Conservation (phyloP, 2,113 vertebrate species). For the Phylloscopus whistleri region DNA sequence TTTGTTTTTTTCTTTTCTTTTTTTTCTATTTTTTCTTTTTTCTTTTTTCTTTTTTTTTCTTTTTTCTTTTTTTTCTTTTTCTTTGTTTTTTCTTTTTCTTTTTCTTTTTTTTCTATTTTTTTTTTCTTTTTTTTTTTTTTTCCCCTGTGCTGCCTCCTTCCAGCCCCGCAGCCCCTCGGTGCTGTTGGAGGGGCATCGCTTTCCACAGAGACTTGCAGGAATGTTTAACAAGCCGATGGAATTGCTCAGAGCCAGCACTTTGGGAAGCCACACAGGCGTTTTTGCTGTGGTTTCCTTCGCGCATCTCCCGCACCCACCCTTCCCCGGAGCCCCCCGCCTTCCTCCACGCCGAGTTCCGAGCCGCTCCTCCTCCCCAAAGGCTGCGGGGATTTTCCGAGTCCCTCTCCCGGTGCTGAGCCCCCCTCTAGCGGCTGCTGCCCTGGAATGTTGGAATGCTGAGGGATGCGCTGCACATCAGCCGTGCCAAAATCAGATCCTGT, state of each 20-base stretch:
- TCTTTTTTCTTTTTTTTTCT: too few relatives aligned
- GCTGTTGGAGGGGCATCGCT: neutral
- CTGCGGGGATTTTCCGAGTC: neutral
- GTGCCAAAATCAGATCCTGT: neutral
- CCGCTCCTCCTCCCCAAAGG: neutral
- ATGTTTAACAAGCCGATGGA: neutral
- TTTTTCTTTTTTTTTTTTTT: neutral
- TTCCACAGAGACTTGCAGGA: neutral
- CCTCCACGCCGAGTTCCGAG: rapidly evolving
- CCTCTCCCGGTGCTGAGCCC: neutral
- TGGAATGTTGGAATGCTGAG: rapidly evolving
- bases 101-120: too few relatives aligned
- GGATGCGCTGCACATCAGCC: neutral
- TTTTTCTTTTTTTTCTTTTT: too few relatives aligned
- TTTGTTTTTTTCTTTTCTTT: too few relatives aligned
- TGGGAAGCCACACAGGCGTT: rapidly evolving
- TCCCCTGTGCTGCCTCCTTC: neutral
- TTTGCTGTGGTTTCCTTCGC: neutral
- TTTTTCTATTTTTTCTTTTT: too few relatives aligned
- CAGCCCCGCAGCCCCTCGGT: neutral
- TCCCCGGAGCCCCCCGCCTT: neutral
- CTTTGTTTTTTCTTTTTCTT: too few relatives aligned
- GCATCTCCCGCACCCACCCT: neutral
- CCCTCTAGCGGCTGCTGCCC: slow-evolving; percentile 41
- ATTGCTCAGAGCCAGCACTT: neutral